Base-by-base conservation (phyloP, 2,888 invertebrate genomes). In the Fragum fragum region DNA sequence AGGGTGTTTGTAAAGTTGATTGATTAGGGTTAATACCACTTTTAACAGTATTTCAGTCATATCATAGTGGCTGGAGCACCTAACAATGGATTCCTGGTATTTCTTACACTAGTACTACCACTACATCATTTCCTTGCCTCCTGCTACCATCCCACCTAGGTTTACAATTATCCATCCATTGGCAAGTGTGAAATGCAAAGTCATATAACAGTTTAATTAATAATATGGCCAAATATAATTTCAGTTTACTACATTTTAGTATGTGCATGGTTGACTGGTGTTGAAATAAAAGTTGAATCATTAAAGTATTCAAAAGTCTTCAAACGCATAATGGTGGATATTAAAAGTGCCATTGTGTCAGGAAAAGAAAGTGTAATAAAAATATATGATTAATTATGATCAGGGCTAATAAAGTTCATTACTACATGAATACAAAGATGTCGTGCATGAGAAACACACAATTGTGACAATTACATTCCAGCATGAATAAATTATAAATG, bases 291-390 rank as follows among this genome's bases (percentile, higher is more conserved):
- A 47, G 47, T 47, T 47, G 47, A 47, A 47, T 47, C 47, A 47
- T 47, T 14, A 47, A 47, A 47, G 47, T 18, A 47, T 47, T 47
- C 47, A 47, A 47, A 47, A 5, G 2, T 47, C 23, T 28, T 57
- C 28, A 28, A 57, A 57, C 16, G 14, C 7, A 28, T 57, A 57
- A 57, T 57, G 26, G 28, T 57, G 6, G 26, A 57, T 28, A 57
- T 57, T 28, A 57, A 57, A 23, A 57, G 28, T 57, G 57, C 57
- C 28, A 57, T 57, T 1, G 57, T 57, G 57, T 57, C 57, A 57
- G 16, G 26, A 28, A 28, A 57, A 23, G 26, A 57, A 26, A 57
- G 28, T 47, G 47, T 28, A 28, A 57, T 57, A 26, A 57, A 57
- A 23, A 26, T 23, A 28, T 28, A 57, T 57, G 57, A 57, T 57